Evolutionary conservation across 2,113 vertebrate genomes (phyloP), one percentile per base, ranked within the genome.

Genomic region (Speoplatyrhinus poulsoni): DNA sequence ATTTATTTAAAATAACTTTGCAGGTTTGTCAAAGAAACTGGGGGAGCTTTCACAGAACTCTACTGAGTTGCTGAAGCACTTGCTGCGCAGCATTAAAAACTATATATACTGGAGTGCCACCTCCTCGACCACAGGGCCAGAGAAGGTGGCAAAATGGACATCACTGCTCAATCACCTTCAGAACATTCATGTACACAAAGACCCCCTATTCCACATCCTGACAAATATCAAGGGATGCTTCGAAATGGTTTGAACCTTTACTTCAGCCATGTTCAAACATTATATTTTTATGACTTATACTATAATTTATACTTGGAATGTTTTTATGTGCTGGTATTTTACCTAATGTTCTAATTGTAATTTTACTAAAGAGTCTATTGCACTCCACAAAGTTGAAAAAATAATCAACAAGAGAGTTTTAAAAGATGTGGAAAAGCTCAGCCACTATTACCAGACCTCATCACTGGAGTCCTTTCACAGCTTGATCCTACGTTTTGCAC

Each of bases 181-280:
- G 12, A 65, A 67, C 41, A 12, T 68, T 19, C 65, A 73, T 12
- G 57, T 12, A n/a, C 72, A 74, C 10, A 13, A 74, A 12, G 53
- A 68, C n/a, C 65, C 58, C 9, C n/a, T 50, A 47, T 67, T 26
- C 52, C 58, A 12, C 53, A 57, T 67, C 32, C 65, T 3, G 52
- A 67, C 36, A 36, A n/a, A 17, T 9, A n/a, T n/a, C n/a, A n/a
- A n/a, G n/a, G n/a, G n/a, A n/a, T n/a, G n/a, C n/a, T n/a, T n/a
- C n/a, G 12, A 67, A 67, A 48, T 57, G 53, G 54, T 32, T 67
- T 6, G 9, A 26, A 46, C 8, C 32, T 56, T n/a, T n/a, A n/a
- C n/a, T n/a, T n/a, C n/a, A n/a, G n/a, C n/a, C n/a, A n/a, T n/a
- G n/a, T n/a, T n/a, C n/a, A n/a, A n/a, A n/a, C n/a, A n/a, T 50